A percentile compares a stretch with the other conserved stretches of the same genome.
These are phyloP conservation scores for Pachyseris speciosa DNA, from an alignment of 64 coral and sea anemone species.

Conservation along the genomic window DNA sequence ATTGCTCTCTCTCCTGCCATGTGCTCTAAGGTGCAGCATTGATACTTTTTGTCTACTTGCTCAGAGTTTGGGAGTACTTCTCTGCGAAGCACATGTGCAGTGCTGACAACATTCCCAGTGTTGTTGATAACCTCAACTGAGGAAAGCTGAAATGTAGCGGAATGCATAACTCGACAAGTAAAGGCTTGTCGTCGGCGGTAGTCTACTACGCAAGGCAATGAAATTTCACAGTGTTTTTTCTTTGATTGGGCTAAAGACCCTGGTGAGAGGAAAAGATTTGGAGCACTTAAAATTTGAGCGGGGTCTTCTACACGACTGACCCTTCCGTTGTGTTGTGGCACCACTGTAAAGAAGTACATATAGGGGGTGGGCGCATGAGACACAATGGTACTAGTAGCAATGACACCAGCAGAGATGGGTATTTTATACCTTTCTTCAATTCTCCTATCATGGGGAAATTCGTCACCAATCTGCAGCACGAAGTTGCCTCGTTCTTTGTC, in stretches of 20 bases:
- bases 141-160: conserved; percentile 30
- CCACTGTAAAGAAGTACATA: conserved; percentile 43
- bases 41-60: background rate
- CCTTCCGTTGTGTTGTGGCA: background rate
- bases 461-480: too few species aligned
- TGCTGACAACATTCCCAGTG: conserved; percentile 24
- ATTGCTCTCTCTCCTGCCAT: conserved; percentile 70
- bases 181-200: conserved; percentile 25
- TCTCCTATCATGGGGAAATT: too few species aligned
- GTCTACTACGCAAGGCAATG: conserved; percentile 23
- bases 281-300: conserved; percentile 13
- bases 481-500: too few species aligned
- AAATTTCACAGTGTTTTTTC: conserved; percentile 23
- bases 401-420: too few species aligned
- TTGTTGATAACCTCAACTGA: conserved; percentile 66
- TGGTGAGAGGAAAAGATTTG: conserved; percentile 54
- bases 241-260: conserved; percentile 9
- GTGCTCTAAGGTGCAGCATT: conserved; percentile 30
- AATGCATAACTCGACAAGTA: conserved; percentile 53
- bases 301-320: conserved; percentile 32
- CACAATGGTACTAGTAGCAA: background rate
- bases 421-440: too few species aligned
- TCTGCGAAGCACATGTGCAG: conserved; percentile 25
- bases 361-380: background rate
- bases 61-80: conserved; percentile 35